These are phyloP conservation scores for Muscicapa adusta DNA, from an alignment of 2,113 vertebrate species.

Conservation along the genomic window DNA sequence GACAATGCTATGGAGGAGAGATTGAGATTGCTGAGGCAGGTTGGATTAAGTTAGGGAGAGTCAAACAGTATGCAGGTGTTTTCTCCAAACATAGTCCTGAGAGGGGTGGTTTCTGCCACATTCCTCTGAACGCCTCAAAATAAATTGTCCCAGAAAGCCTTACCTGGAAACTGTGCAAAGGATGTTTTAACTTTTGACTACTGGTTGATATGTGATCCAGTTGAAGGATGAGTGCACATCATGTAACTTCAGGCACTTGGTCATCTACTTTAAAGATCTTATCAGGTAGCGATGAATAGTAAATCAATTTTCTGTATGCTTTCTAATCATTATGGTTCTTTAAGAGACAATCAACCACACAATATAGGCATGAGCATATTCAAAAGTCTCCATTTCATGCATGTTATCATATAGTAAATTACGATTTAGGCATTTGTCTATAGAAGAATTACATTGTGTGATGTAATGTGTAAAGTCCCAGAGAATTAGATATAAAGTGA, in stretches of 20 bases:
- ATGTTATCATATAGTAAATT: not conserved
- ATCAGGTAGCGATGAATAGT: not conserved
- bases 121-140: not conserved
- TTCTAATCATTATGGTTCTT: not conserved
- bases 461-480: not conserved
- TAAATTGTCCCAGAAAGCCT: not conserved
- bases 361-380: not conserved
- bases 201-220: not conserved
- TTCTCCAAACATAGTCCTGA: not conserved
- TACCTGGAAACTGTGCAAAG: not conserved
- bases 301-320: not conserved
- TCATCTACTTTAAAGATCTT: not conserved
- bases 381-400: not conserved
- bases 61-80: not conserved
- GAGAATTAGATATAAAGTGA: not conserved
- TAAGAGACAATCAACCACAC: not conserved
- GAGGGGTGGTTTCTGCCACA: not conserved
- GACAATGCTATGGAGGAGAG: not conserved
- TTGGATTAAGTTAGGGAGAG: not conserved
- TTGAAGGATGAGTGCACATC: not conserved
- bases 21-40: not conserved
- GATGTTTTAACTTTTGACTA: not conserved
- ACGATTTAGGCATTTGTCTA: not conserved
- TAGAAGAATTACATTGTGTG: not conserved
- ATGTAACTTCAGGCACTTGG: not conserved